These are phyloP conservation scores for Papilio polyxenes DNA, from an alignment of 1,140 invertebrate species.

Conservation along the genomic window DNA sequence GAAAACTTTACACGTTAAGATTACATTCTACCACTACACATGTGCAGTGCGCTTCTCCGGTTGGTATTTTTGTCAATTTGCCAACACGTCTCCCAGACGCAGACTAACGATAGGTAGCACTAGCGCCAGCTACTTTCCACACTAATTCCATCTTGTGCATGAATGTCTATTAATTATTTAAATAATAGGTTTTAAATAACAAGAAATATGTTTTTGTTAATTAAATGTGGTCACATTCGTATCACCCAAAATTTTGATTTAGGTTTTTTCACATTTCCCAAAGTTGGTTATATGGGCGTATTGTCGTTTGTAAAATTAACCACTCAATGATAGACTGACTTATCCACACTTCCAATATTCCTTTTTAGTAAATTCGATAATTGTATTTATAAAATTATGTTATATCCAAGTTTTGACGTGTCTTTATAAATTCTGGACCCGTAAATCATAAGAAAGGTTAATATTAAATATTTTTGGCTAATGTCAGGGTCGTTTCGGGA, in stretches of 20 bases:
- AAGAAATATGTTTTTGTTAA: not conserved
- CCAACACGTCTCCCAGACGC: slow-evolving; percentile 55
- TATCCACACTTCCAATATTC: no score
- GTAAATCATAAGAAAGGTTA: not conserved
- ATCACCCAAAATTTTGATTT: not conserved
- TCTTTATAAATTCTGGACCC: not conserved
- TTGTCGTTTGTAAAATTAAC: no score
- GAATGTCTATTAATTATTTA: slow-evolving; percentile 18
- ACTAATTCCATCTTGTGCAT: slow-evolving; percentile 42
- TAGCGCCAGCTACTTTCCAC: not conserved
- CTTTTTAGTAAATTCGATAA: not conserved
- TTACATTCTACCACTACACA: slow-evolving; percentile 42
- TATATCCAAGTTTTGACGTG: not conserved
- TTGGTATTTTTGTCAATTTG: slow-evolving; percentile 68
- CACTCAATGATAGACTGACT: no score
- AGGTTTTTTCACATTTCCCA: no score
- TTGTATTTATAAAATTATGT: not conserved
- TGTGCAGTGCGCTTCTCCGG: slow-evolving; percentile 47
- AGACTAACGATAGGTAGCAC: not conserved
- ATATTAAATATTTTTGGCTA: not conserved
- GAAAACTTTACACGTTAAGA: slow-evolving; percentile 38
- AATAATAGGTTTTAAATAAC: not conserved
- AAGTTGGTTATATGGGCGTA: no score
- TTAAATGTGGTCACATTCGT: not conserved
- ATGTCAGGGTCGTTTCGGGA: slow-evolving; percentile 6